Base-by-base conservation (phyloP, 2,797 vertebrate species). In the Sebastes elongatus region DNA sequence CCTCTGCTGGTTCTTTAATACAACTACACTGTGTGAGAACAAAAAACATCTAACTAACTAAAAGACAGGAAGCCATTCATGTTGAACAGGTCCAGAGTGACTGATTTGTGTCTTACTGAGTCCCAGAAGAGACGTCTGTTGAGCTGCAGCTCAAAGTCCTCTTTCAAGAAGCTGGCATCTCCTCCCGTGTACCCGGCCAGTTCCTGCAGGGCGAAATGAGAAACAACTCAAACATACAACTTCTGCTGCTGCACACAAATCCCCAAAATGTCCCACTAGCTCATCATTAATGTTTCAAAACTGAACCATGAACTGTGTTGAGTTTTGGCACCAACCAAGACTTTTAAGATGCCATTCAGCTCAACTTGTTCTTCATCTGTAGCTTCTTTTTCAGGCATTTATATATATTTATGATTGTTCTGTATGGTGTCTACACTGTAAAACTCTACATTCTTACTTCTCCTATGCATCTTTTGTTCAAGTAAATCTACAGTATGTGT, bases 161-260 rank as follows among this genome's bases (percentile, higher is more conserved):
- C 98, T 52, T 99, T 99, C 10, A 99, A 73, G 91, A 99, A 99
- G 86, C 93, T 97, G 92, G 97, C 96, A 0, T 99, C 98, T 66
- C 98, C 98, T 2, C 98, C 98, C 0, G 97, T 96, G 91, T 98
- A 99, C 46, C 98, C 98, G 0, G 98, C 98, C 88, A 99, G 76
- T 62, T 99, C 98, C 98, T 99, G 92, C 32, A 81, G 33, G 5
- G 25, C 5, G 6, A 42, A 1, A 23, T 3, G n/a, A 32, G 28
- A 68, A 52, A 63, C 46, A 55, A 62, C 5, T 49, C 8, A 77
- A 5, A 62, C 10, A 42, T 23, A 14, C 42, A 28, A 18, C 32
- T 55, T 62, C 18, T 33, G 49, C 4, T 27, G 2, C 0, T n/a
- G 20, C 6, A 10, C 2, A 38, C 22, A 63, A 53, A 63, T 33